These are phyloP conservation scores for Centruroides vittatus DNA, from an alignment of 1,140 invertebrate genomes.

Conservation along the genomic window DNA sequence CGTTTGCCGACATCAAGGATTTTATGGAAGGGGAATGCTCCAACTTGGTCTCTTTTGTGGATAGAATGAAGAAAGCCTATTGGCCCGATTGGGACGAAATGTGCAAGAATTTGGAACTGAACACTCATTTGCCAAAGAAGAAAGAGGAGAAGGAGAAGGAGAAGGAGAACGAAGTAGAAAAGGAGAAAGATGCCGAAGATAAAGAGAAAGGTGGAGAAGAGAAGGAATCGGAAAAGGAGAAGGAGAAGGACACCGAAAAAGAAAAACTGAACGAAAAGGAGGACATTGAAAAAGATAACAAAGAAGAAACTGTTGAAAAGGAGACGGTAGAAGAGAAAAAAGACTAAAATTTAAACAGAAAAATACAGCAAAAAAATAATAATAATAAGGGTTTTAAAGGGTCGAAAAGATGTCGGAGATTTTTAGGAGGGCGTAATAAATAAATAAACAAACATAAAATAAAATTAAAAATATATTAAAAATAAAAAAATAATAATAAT, in stretches of 20 bases:
- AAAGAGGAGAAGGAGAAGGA: conserved; percentile 48
- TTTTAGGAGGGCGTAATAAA: too few relatives aligned
- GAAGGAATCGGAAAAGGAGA: conserved; percentile 33
- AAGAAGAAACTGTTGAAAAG: conserved; percentile 12
- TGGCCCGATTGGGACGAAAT: conserved; percentile 82
- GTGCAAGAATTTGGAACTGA: conserved; percentile 60
- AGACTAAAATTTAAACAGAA: too few relatives aligned
- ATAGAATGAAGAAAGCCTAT: conserved; percentile 37
- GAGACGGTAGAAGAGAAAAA: conserved; percentile 34
- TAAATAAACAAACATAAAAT: too few relatives aligned
- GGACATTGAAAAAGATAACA: conserved; percentile 31
- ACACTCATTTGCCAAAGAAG: conserved; percentile 64
- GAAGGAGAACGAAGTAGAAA: conserved; percentile 42
- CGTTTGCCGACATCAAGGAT: conserved; percentile 18
- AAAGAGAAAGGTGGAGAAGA: conserved; percentile 47
- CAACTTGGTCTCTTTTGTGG: conserved; percentile 22
- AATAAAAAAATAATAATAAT: too few relatives aligned
- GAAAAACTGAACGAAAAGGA: conserved; percentile 14
- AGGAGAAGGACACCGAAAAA: too few relatives aligned
- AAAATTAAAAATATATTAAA: too few relatives aligned
- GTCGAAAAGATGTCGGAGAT: too few relatives aligned
- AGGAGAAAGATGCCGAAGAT: conserved; percentile 43
- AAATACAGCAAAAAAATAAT: conserved; percentile 40
- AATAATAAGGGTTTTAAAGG: too few relatives aligned
- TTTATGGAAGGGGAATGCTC: conserved; percentile 20